Evolutionary conservation across 2,888 invertebrate genomes (phyloP).

Genomic region (Habrosyne pyritoides): DNA sequence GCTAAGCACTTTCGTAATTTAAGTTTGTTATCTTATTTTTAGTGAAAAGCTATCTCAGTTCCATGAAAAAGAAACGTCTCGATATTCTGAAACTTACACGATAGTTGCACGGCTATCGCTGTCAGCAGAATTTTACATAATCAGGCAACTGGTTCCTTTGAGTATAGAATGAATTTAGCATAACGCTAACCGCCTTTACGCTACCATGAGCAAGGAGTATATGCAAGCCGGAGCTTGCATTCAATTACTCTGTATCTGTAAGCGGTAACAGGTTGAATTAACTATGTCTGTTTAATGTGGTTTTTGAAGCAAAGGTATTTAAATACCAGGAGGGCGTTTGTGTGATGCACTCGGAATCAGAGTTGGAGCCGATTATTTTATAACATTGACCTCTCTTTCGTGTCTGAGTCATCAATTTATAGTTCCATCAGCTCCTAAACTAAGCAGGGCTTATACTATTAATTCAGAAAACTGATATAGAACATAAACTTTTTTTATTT

Average conservation of each 20-base stretch:
- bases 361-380: background rate
- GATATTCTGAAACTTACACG: background rate
- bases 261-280: constrained; percentile 29
- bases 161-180: constrained; percentile 52
- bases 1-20: too few relatives aligned
- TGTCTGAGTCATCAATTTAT: too few relatives aligned
- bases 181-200: constrained; percentile 39
- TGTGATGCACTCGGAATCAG: background rate
- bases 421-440: too few relatives aligned
- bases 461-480: too few relatives aligned
- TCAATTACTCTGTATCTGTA: constrained; percentile 44
- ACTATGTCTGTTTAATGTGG: constrained; percentile 16
- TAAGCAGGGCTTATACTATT: too few relatives aligned
- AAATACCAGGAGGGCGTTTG: too few relatives aligned
- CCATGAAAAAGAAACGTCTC: too few relatives aligned
- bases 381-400: too few relatives aligned
- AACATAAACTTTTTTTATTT: too few relatives aligned
- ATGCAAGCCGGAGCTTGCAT: constrained; percentile 41
- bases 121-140: constrained; percentile 4
- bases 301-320: background rate
- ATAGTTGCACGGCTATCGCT: background rate
- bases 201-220: constrained; percentile 41
- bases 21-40: too few relatives aligned
- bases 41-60: too few relatives aligned
- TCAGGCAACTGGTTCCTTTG: constrained; percentile 14